Evolutionary conservation across 2,113 vertebrate genomes (phyloP).

Genomic region (Uria lomvia): DNA sequence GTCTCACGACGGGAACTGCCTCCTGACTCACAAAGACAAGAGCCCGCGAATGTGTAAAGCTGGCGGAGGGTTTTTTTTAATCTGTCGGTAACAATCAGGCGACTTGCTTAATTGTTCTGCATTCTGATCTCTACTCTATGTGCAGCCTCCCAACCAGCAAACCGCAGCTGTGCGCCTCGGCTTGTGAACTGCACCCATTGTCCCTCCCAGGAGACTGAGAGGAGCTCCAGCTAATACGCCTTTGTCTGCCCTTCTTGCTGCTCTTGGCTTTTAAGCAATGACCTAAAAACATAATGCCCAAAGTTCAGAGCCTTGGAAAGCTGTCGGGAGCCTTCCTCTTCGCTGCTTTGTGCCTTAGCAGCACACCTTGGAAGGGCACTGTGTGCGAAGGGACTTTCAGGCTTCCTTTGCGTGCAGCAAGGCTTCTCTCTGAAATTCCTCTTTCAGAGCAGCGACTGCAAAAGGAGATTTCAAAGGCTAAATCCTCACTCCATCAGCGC

Average conservation of each 20-base stretch:
- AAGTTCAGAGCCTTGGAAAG: neutral
- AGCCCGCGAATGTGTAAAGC: neutral
- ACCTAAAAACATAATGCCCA: neutral
- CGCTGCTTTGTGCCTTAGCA: neutral
- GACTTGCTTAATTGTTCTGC: neutral
- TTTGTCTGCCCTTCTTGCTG: conserved; percentile 30
- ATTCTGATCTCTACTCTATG: neutral
- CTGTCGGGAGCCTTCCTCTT: neutral
- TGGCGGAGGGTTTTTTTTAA: conserved; percentile 20
- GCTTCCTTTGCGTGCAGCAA: neutral
- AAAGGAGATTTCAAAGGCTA: neutral
- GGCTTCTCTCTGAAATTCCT: neutral
- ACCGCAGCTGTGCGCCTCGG: conserved; percentile 30
- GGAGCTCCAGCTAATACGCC: conserved; percentile 23
- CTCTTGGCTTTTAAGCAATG: neutral
- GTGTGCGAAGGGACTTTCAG: neutral
- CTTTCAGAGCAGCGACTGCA: neutral
- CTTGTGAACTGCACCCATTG: conserved; percentile 33
- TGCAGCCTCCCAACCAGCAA: neutral
- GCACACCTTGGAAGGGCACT: neutral
- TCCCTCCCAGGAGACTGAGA: conserved; percentile 33
- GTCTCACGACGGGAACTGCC: conserved; percentile 42
- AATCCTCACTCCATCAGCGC: neutral
- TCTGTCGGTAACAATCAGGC: neutral
- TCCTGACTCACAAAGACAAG: conserved; percentile 46